Evolutionary conservation across 2,888 invertebrate genomes (phyloP), one percentile per base, ranked within the genome.

Genomic region (Cataglyphis rosenhaueri): DNA sequence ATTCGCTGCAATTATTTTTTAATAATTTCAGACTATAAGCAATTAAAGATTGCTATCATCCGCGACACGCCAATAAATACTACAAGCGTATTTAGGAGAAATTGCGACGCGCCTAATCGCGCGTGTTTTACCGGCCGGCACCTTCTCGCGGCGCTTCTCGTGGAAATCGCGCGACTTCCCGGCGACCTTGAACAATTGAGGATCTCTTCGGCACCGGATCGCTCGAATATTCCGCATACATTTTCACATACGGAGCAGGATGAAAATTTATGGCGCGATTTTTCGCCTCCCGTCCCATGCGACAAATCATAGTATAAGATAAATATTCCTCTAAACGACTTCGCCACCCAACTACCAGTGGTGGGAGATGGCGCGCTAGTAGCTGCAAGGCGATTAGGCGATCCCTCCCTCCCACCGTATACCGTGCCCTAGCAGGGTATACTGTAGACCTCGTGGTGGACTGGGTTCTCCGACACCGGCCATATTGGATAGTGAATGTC

Each of bases 401-500:
- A 86, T 90, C 84, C 88, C 91, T 90, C 90, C 29, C 10, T 8
- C 18, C 21, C 61, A 29, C 21, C n/a, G 44, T 52, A 41, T 25
- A 25, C 21, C 44, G 44, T 44, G 21, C 44, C 87, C 85, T 85
- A 88, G 89, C 87, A 87, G 71, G 71, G 32, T 90, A 44, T 12
- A 41, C 41, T 3, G 32, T 41, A 92, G 93, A 93, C 94, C 94
- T 94, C 94, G 94, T 94, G 94, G 94, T 93, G 92, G 89, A 92
- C 89, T 90, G 88, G 35, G 41, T 29, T 89, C 92, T 92, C 89
- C 90, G 89, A 89, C 91, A 92, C 94, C 94, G 91, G 94, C 94
- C 94, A 94, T 94, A 94, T 94, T 94, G 94, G 93, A 93, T 93
- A 93, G 94, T 94, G 94, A 92, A 94, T 94, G 94, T 93, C 93